Base-by-base conservation (phyloP, 2,113 vertebrate species). In the Ariopsis seemanni region DNA sequence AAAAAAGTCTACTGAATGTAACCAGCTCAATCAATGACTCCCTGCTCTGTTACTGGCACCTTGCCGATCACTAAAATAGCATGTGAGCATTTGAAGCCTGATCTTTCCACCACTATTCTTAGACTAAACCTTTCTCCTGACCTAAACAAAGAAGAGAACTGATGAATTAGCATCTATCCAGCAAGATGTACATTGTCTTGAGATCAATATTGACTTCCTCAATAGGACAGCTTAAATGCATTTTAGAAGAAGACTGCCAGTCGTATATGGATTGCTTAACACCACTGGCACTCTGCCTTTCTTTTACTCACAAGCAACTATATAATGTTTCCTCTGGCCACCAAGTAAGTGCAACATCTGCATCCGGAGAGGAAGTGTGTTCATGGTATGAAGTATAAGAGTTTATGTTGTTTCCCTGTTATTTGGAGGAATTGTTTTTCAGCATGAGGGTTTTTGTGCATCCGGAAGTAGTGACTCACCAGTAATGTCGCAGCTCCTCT, bases 1-100 rank as follows among this genome's bases (percentile, higher is more conserved):
- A 50, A 10, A 22, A 22, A n/a, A 84, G 85, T 2, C 80, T 87
- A 88, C 83, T 89, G 82, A 90, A 89, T 84, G 82, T 82, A 87
- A 22, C 55, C 2, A 78, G 62, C 34, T 85, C 82, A 53, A 84
- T 85, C 83, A 79, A 85, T 74, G 80, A 84, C 87, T 86, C 82
- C 48, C 50, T 50, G 86, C 80, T 88, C 84, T 80, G 58, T 79
- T 89, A 77, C 88, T 71, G 79, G 87, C 85, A 87, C 84, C 78
- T 58, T 82, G 85, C 87, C 90, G 90, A 87, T 89, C 87, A 85
- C 85, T 85, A 87, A 90, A 91, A 89, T 90, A 88, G 87, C 57
- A 83, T 58, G 83, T 87, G 85, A 88, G 78, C 89, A 88, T 87
- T 87, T 90, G 82, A 82, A 58, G 85, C 88, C 82, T 55, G 82